These are phyloP conservation scores for Drosophila recens DNA, from an alignment of 2,888 invertebrate genomes.

Conservation along the genomic window DNA sequence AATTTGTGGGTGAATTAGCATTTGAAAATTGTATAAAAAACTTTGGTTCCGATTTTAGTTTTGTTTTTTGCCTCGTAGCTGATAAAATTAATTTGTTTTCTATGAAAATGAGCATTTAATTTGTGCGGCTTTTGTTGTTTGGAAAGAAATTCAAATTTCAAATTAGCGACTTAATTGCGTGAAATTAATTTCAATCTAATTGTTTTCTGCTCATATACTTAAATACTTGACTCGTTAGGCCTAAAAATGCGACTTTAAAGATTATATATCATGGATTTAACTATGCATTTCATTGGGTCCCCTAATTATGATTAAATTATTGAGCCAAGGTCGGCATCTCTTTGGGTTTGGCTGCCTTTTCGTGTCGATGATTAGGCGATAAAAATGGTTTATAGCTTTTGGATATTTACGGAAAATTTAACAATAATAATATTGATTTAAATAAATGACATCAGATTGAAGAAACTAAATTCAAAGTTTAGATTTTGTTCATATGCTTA, in stretches of 20 bases:
- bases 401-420: conserved; percentile 21
- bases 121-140: conserved; percentile 51
- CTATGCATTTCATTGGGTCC: conserved; percentile 43
- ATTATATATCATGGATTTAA: conserved; percentile 46
- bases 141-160: conserved; percentile 53
- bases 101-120: conserved; percentile 66
- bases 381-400: conserved; percentile 42
- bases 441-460: conserved; percentile 32
- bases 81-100: conserved; percentile 63
- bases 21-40: conserved; percentile 26
- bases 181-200: conserved; percentile 75
- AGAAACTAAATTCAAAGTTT: conserved; percentile 11
- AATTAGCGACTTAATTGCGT: conserved; percentile 66
- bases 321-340: conserved; percentile 49
- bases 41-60: conserved; percentile 8
- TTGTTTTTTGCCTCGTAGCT: conserved; percentile 13
- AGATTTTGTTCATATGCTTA: conserved; percentile 4
- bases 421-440: conserved; percentile 47
- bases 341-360: conserved; percentile 25
- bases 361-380: conserved; percentile 38
- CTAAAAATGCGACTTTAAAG: conserved; percentile 22
- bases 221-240: conserved; percentile 29
- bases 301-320: conserved; percentile 47
- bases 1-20: conserved; percentile 45
- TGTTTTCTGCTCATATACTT: conserved; percentile 25